Evolutionary conservation across 2,888 invertebrate genomes (phyloP), one percentile per base, ranked within the genome.

Genomic region (Meiosimyza decipiens): DNA sequence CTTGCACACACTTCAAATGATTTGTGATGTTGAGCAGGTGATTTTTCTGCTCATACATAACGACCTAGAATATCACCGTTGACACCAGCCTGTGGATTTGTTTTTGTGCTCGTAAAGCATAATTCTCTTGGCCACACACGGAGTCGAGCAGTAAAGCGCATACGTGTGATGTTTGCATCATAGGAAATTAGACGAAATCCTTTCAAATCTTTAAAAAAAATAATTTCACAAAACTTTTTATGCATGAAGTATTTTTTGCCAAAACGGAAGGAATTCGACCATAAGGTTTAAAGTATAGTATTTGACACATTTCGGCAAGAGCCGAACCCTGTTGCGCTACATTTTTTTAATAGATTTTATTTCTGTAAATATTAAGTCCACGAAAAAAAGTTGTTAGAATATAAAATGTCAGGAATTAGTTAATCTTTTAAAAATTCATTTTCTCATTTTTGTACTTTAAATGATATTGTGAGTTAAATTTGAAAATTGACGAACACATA

Each of bases 1-100:
- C 74, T 73, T 71, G 71, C 16, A 74, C 40, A 60, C 52, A 51
- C 40, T n/a, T 47, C 50, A 59, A 49, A 52, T 75, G 74, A 75
- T 73, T 75, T 75, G 74, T 75, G 55, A 52, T 68, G 62, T 71
- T n/a, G 47, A 52, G 65, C 75, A 73, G 72, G 75, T 75, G 75
- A 74, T 54, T 73, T 68, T 66, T 63, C 57, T 55, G 63, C 66
- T 75, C 75, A 72, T n/a, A 22, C 22, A 50, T 50, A 52, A 9
- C 49, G 49, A 22, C n/a, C 63, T 16, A 55, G n/a, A 50, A 22
- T 22, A 70, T 70, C 62, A 60, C 16, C 60, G 51, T 16, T 62
- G 72, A 54, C 67, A 72, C 67, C 67, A 68, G 72, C 52, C 70
- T 62, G 62, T 28, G 33, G 52, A 40, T 71, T 50, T 40, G 49